Conservation (phyloP, 92 coral and sea anemone species). For the Porites lobata region DNA sequence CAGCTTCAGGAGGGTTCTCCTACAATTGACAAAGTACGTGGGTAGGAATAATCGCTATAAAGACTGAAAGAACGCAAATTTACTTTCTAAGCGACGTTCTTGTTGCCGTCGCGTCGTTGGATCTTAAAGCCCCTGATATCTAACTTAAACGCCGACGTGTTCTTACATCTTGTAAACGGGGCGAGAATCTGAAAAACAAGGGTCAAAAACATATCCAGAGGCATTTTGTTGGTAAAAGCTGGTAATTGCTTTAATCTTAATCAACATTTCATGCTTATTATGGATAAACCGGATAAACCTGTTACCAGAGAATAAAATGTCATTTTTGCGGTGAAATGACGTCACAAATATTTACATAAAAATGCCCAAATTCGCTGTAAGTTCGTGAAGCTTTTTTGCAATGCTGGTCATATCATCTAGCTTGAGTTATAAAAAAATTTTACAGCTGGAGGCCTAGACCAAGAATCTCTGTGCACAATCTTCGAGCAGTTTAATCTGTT, state of each 20-base stretch:
- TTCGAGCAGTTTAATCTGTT: conserved; percentile 37
- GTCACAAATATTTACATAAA: conserved; percentile 33
- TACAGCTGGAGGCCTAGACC: conserved; percentile 70
- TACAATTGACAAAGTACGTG: too few relatives aligned
- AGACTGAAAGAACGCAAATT: too few relatives aligned
- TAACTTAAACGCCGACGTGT: too few relatives aligned
- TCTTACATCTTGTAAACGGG: too few relatives aligned
- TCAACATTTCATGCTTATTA: too few relatives aligned
- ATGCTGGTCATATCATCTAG: conserved; percentile 56
- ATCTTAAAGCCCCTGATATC: too few relatives aligned
- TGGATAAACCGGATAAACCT: too few relatives aligned
- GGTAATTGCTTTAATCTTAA: conserved; percentile 58
- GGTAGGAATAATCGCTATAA: too few relatives aligned
- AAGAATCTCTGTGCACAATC: conserved; percentile 50
- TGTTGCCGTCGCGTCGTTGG: too few relatives aligned
- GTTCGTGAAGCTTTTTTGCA: conserved; percentile 58
- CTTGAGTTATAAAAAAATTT: conserved; percentile 56
- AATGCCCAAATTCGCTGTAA: not conserved
- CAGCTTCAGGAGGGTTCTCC: too few relatives aligned
- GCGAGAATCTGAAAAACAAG: too few relatives aligned
- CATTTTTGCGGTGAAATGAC: conserved; percentile 27
- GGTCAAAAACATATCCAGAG: conserved; percentile 30
- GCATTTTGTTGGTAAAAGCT: conserved; percentile 72
- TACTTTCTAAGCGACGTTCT: too few relatives aligned
- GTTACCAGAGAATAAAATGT: not conserved